Conservation (phyloP, 2,888 invertebrate species). For the Orthosia gothica region DNA sequence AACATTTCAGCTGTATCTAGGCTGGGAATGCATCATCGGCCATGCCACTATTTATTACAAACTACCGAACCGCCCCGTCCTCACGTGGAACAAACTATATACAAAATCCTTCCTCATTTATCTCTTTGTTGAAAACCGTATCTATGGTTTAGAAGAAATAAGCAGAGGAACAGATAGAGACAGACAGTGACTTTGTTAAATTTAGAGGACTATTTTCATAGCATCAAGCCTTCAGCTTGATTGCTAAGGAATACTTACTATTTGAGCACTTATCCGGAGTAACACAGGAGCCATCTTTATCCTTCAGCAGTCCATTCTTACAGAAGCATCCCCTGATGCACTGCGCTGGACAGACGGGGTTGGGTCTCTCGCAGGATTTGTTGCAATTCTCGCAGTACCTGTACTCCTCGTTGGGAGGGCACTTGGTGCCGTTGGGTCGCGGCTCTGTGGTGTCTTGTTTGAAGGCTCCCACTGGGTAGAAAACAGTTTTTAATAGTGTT, state of each 20-base stretch:
- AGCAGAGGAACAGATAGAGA: too few species aligned
- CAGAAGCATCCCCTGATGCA: conserved; percentile 84
- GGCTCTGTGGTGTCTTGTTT: conserved; percentile 80
- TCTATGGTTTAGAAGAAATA: too few species aligned
- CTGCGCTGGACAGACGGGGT: conserved; percentile 83
- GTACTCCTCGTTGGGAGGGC: conserved; percentile 81
- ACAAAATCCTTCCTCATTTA: too few species aligned
- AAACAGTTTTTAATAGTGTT: background rate
- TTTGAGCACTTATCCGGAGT: conserved; percentile 73
- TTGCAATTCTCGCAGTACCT: conserved; percentile 81
- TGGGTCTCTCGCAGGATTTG: conserved; percentile 79
- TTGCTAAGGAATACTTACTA: conserved; percentile 33
- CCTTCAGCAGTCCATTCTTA: conserved; percentile 74
- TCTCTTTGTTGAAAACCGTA: too few species aligned
- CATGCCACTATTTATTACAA: too few species aligned
- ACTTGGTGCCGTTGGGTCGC: conserved; percentile 69
- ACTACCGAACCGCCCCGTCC: too few species aligned
- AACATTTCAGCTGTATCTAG: too few species aligned
- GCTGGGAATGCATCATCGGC: too few species aligned
- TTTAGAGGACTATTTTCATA: too few species aligned
- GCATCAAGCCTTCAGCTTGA: background rate
- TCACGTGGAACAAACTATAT: too few species aligned
- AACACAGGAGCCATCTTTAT: conserved; percentile 78
- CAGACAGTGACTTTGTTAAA: too few species aligned
- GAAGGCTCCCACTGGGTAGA: conserved; percentile 62